phyloP scores from a whole-genome alignment of 2,797 vertebrate species.

The Toxotes lorentzi region DNA sequence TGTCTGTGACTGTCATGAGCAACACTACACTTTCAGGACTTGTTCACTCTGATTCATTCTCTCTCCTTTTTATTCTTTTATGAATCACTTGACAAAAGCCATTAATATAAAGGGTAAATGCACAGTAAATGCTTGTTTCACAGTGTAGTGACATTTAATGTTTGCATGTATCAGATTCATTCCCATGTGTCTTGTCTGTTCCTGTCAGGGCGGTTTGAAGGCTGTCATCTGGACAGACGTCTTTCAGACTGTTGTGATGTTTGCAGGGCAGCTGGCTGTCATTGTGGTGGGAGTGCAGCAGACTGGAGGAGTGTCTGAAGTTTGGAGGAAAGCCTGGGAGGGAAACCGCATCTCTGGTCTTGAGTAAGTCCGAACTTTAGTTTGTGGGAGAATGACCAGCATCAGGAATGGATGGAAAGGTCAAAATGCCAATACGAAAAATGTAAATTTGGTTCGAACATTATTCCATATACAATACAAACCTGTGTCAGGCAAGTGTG shows the following conservation, averaged over 20 bases:
- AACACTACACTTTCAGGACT: background rate
- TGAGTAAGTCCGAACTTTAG: conserved; percentile 84
- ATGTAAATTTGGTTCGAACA: no score
- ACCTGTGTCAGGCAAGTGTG: no score
- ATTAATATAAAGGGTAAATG: background rate
- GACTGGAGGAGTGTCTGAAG: conserved; percentile 86
- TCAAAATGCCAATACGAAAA: no score
- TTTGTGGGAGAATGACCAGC: background rate
- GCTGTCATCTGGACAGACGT: conserved; percentile 99
- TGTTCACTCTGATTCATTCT: background rate
- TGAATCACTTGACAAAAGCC: background rate
- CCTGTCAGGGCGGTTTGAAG: conserved; percentile 92
- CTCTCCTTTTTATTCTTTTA: no score
- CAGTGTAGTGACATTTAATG: background rate
- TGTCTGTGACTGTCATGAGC: background rate
- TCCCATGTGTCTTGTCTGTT: conserved; percentile 6
- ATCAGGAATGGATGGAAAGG: background rate
- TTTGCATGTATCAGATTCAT: background rate
- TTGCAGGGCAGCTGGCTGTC: conserved; percentile 93
- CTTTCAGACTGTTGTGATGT: conserved; percentile 96
- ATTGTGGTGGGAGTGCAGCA: conserved; percentile 89
- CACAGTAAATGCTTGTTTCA: background rate
- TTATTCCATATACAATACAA: no score
- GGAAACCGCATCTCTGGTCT: conserved; percentile 87
- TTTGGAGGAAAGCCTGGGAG: conserved; percentile 87